A percentile compares a stretch with the other conserved stretches of the same genome.
Conservation (phyloP, 2,888 invertebrate genomes). For the Acanthosepion lycidas region DNA sequence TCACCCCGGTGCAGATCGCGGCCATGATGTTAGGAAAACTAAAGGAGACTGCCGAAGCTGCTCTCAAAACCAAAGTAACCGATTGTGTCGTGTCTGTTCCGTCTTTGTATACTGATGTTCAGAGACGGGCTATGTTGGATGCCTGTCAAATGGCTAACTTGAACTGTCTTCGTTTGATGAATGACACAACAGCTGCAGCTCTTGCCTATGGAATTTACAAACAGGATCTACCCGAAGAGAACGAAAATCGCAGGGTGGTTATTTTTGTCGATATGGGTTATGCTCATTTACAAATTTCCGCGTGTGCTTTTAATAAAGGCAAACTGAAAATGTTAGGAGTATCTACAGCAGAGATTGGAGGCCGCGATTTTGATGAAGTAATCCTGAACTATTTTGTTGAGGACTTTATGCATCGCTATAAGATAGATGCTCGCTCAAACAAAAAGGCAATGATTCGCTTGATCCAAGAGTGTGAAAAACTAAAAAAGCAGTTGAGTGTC, state of each 20-base stretch:
- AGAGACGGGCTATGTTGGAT: slow-evolving; percentile 92
- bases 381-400: slow-evolving; percentile 90
- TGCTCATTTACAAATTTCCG: slow-evolving; percentile 87
- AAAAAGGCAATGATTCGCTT: slow-evolving; percentile 90
- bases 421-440: slow-evolving; percentile 86
- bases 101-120: slow-evolving; percentile 94
- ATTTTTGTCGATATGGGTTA: slow-evolving; percentile 99
- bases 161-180: slow-evolving; percentile 94
- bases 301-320: slow-evolving; percentile 94
- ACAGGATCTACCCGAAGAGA: slow-evolving; percentile 91
- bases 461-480: slow-evolving; percentile 92
- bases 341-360: slow-evolving; percentile 89
- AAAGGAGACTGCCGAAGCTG: slow-evolving; percentile 90
- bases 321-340: slow-evolving; percentile 91
- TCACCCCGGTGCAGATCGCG: slow-evolving; percentile 90
- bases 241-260: slow-evolving; percentile 89
- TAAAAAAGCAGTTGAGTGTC: slow-evolving; percentile 99
- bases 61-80: slow-evolving; percentile 89
- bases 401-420: slow-evolving; percentile 90
- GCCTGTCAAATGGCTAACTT: slow-evolving; percentile 93
- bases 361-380: slow-evolving; percentile 91
- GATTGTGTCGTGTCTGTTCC: slow-evolving; percentile 80
- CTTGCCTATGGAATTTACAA: slow-evolving; percentile 98
- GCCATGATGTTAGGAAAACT: slow-evolving; percentile 98
- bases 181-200: slow-evolving; percentile 96